Evolutionary conservation across 2,888 invertebrate genomes (phyloP).

Genomic region (Punctoribates punctum): DNA sequence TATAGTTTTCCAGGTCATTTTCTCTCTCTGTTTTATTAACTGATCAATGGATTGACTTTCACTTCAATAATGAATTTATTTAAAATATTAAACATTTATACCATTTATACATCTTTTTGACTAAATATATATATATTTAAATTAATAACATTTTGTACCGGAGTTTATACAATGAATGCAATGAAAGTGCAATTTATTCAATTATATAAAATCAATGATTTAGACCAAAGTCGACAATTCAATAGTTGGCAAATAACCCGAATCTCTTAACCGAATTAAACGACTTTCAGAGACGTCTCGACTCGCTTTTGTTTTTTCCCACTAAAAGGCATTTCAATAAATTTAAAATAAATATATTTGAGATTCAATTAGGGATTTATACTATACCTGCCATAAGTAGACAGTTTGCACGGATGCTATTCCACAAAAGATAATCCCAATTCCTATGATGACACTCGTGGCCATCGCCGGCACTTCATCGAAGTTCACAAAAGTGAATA

Average conservation of each 20-base stretch:
- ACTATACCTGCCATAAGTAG: slow-evolving; percentile 78
- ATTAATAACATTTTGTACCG: neutral
- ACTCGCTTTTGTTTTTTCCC: slow-evolving; percentile 52
- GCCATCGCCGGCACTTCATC: slow-evolving; percentile 87
- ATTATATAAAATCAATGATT: slow-evolving; percentile 49
- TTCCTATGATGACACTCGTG: slow-evolving; percentile 81
- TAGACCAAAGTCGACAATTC: slow-evolving; percentile 49
- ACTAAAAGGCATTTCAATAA: slow-evolving; percentile 28
- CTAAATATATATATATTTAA: neutral
- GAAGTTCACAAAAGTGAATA: slow-evolving; percentile 87
- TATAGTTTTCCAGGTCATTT: too few relatives aligned
- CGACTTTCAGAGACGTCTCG: slow-evolving; percentile 48
- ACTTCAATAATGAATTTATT: neutral
- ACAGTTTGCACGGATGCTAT: slow-evolving; percentile 92
- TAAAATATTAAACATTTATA: too few relatives aligned
- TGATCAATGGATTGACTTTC: neutral
- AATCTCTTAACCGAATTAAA: slow-evolving; percentile 44
- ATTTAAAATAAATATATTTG: neutral
- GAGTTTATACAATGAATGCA: neutral
- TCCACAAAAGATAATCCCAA: slow-evolving; percentile 85
- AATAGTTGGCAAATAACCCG: slow-evolving; percentile 28
- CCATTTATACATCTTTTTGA: too few relatives aligned
- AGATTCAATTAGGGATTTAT: too few relatives aligned
- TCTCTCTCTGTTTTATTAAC: too few relatives aligned
- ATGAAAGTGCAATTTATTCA: neutral